These are phyloP conservation scores for Lymantria monacha DNA, from an alignment of 2,888 invertebrate species.

Conservation along the genomic window DNA sequence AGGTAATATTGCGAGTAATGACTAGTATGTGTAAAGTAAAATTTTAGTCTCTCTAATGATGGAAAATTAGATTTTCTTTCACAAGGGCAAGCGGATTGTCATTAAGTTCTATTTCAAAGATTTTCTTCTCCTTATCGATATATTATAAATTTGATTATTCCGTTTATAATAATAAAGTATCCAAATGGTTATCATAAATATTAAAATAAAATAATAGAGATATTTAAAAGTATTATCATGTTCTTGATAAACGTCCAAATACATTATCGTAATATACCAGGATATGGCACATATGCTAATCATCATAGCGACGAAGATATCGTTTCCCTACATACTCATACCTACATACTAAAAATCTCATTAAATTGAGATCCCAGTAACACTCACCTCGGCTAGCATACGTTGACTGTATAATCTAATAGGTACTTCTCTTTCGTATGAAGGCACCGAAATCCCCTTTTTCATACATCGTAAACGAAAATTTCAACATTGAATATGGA, in stretches of 20 bases:
- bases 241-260: background rate
- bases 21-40: too few species aligned
- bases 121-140: too few species aligned
- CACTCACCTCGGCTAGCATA: conserved; percentile 46
- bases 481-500: conserved; percentile 49
- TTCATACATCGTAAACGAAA: conserved; percentile 60
- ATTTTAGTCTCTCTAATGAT: too few species aligned
- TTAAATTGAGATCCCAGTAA: conserved; percentile 51
- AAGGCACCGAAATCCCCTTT: conserved; percentile 51
- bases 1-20: too few species aligned
- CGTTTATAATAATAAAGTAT: too few species aligned
- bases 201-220: too few species aligned
- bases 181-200: too few species aligned
- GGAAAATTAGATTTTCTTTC: too few species aligned
- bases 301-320: conserved; percentile 40
- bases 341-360: conserved; percentile 49
- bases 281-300: conserved; percentile 26
- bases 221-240: too few species aligned
- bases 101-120: too few species aligned
- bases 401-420: conserved; percentile 53
- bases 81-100: too few species aligned
- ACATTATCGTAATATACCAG: conserved; percentile 18
- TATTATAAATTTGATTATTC: too few species aligned
- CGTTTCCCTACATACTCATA: conserved; percentile 23
- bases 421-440: conserved; percentile 49